Base-by-base conservation (phyloP, 2,888 invertebrate genomes). In the Incurvaria masculella region DNA sequence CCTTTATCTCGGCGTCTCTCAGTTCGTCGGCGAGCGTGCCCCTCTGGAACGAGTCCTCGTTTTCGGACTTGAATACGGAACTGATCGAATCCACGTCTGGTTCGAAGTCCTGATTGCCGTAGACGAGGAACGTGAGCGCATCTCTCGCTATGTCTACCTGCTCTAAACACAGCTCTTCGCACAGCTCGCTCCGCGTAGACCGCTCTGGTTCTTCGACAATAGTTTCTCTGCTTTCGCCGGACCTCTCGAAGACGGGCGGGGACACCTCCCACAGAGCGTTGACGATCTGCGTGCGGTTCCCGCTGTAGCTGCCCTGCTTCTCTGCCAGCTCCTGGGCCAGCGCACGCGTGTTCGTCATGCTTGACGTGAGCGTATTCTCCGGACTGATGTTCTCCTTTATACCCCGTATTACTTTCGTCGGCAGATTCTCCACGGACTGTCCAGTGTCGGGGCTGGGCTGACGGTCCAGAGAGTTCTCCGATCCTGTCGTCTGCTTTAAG, bases 371-470 rank as follows among this genome's bases (percentile, higher is more conserved):
- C 1, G 83, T 84, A 47, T 84, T 83, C 55, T 84, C 83, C 0
- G 84, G 84, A 49, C 83, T 83, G 2, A 83, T 82, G 56, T 84
- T 84, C 57, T 84, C 84, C 62, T 84, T 84, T 14, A 84, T 82
- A 4, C 81, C 81, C 55, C 79, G 62, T 45, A 83, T 82, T 4
- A 83, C 66, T 60, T 82, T 81, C 45, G 69, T 74, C 1, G 83
- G 81, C 48, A 84, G 65, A 56, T 79, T 79, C 41, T 81, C 76
- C 1, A 78, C 66, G 0, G 74, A 54, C 2, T 70, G 72, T 1
- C 74, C 74, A 0, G 62, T 59, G 11, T 78, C 78, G 0, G 73
- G 70, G 51, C 73, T 78, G 1, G 55, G 58, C 47, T 69, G 76
- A 54, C 69, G 75, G 1, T 74, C 76, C 33, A 71, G 53, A 17